phyloP scores from a whole-genome alignment of 2,113 vertebrate genomes.

The Pseudopodoces humilis region DNA sequence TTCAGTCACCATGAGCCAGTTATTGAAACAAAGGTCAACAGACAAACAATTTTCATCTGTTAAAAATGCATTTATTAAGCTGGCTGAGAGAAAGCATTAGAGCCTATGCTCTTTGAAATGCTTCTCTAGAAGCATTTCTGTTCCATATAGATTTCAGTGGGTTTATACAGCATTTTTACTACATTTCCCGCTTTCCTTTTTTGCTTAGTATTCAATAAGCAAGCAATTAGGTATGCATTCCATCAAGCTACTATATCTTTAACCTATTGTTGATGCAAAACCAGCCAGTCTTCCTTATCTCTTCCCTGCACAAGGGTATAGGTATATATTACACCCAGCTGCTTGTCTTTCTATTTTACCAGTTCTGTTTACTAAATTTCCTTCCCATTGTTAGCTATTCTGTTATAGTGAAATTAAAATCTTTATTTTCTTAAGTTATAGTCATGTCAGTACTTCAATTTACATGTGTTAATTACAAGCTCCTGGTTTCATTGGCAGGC shows the following conservation, averaged over 20 bases:
- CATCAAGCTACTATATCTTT: not conserved
- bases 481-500: not conserved
- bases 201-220: not conserved
- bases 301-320: not conserved
- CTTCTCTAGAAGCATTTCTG: not conserved
- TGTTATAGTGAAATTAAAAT: not conserved
- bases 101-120: accelerated
- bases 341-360: not conserved
- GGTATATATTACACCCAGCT: not conserved
- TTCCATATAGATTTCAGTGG: not conserved
- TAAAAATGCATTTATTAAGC: not conserved
- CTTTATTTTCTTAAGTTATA: not conserved
- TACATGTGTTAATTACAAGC: not conserved
- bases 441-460: not conserved
- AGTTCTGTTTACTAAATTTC: not conserved
- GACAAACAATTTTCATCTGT: not conserved
- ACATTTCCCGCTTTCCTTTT: not conserved
- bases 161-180: not conserved
- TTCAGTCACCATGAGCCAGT: not conserved
- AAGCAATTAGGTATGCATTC: not conserved
- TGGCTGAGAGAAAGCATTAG: not conserved
- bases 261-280: not conserved
- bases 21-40: not conserved
- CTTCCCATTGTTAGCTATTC: not conserved
- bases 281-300: not conserved